Evolutionary conservation across 2,797 vertebrate species (phyloP), one percentile per base, ranked within the genome.

Genomic region (Sebastes kiyomatsui): DNA sequence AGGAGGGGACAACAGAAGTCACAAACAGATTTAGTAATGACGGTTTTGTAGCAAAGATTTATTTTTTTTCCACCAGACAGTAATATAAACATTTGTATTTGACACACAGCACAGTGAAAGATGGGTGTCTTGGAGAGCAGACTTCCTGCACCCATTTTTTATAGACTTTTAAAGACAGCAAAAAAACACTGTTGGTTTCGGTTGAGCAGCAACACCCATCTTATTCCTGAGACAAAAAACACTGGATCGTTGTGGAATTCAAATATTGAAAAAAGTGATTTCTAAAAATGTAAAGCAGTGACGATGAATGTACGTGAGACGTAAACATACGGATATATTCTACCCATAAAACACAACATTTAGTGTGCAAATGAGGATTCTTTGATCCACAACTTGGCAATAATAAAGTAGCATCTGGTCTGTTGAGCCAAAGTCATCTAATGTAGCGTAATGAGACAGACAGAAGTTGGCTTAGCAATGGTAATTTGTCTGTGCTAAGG

Each of bases 151-250:
- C 58, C 74, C 8, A 46, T 60, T 25, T 18, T 6, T 59, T 64
- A 83, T 70, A 18, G 23, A 66, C 30, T 75, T 49, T 49, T 76
- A 71, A 71, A 82, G 74, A 87, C 54, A 67, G 9, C 71, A 58
- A 64, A 64, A 25, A 69, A 67, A 12, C 16, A 62, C 65, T 7
- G 1, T 67, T 74, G 35, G 38, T 64, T 77, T 86, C 60, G 64
- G 61, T 79, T 23, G 38, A 90, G 80, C 87, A 88, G 89, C 75
- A 82, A 72, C 59, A 72, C 10, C 28, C 28, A 46, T 75, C 54
- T 82, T 71, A 73, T 93, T 90, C 92, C 93, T 93, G 92, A 94
- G 92, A 91, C 71, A 79, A 82, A 82, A 71, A 88, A 86, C 72
- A 83, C 77, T 86, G 75, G 79, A 82, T 85, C 78, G 64, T 20